phyloP scores from a whole-genome alignment of 2,113 vertebrate species.

The Hucho hucho region DNA sequence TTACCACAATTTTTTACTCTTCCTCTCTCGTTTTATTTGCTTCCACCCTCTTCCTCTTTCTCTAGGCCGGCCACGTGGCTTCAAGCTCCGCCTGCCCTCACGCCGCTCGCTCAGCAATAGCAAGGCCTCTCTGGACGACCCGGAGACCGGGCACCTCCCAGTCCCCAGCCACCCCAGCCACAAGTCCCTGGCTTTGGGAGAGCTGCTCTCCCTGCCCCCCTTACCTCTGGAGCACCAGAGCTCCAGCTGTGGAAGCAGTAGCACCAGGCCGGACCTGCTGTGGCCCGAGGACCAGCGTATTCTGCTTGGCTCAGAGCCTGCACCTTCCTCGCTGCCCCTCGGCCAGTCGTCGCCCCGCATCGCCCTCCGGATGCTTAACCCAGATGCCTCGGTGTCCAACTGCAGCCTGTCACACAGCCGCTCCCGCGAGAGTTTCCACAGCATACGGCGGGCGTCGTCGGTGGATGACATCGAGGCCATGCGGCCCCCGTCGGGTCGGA shows the following conservation, averaged over 20 bases:
- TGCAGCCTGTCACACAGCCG: slow-evolving; percentile 83
- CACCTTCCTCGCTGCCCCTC: slow-evolving; percentile 40
- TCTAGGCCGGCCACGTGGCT: slow-evolving; percentile 79
- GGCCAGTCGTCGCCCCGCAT: slow-evolving; percentile 68
- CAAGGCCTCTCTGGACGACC: slow-evolving; percentile 77
- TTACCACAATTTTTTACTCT: no score
- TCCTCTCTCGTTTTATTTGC: no score
- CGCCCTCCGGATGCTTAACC: slow-evolving; percentile 69
- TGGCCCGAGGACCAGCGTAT: slow-evolving; percentile 74
- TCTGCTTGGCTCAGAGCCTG: slow-evolving; percentile 67
- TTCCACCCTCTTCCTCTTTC: accelerated
- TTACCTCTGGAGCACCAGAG: slow-evolving; percentile 29
- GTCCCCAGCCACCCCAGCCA: slow-evolving; percentile 67
- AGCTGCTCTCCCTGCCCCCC: slow-evolving; percentile 70
- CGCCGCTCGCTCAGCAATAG: slow-evolving; percentile 82
- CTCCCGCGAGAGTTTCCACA: slow-evolving; percentile 89
- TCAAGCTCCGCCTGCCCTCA: slow-evolving; percentile 84
- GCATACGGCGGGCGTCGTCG: slow-evolving; percentile 88
- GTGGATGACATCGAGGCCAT: slow-evolving; percentile 94
- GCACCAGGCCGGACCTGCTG: slow-evolving; percentile 49
- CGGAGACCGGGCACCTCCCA: slow-evolving; percentile 70
- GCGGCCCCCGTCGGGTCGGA: slow-evolving; percentile 77
- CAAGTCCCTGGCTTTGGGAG: slow-evolving; percentile 76
- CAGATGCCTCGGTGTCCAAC: slow-evolving; percentile 81
- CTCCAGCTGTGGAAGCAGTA: not conserved